Evolutionary conservation across 1,140 invertebrate genomes (phyloP).

Genomic region (Sarcophaga peregrina): DNA sequence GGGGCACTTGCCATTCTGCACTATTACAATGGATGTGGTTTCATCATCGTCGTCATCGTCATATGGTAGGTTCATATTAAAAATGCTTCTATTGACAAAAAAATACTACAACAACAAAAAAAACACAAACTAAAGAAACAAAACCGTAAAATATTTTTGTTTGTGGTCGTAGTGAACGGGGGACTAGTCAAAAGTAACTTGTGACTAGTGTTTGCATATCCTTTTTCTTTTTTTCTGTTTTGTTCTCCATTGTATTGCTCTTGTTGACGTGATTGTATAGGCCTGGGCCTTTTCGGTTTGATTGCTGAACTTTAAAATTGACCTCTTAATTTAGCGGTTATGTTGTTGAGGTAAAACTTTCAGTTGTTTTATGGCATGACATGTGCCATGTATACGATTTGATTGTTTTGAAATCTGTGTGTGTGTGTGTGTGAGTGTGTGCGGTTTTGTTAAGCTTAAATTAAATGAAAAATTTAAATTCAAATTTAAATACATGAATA

Average conservation of each 20-base stretch:
- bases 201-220: no score
- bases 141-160: neutral
- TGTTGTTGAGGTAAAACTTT: neutral
- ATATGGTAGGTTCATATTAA: neutral
- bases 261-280: neutral
- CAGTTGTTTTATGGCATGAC: slow-evolving; percentile 6
- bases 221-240: neutral
- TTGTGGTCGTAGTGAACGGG: neutral
- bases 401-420: neutral
- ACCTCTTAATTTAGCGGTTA: neutral
- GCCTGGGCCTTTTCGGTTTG: neutral
- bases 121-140: no score
- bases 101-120: no score
- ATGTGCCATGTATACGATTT: neutral
- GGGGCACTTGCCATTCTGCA: neutral
- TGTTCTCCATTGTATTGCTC: neutral
- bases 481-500: no score
- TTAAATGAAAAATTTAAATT: no score
- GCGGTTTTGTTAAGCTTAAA: neutral
- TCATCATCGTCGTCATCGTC: no score
- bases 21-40: neutral
- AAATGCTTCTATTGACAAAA: slow-evolving; percentile 8
- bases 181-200: slow-evolving; percentile 19
- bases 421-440: neutral
- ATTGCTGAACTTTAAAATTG: slow-evolving; percentile 12